phyloP scores from a whole-genome alignment of 2,797 vertebrate genomes.

The Fistularia commersonii region DNA sequence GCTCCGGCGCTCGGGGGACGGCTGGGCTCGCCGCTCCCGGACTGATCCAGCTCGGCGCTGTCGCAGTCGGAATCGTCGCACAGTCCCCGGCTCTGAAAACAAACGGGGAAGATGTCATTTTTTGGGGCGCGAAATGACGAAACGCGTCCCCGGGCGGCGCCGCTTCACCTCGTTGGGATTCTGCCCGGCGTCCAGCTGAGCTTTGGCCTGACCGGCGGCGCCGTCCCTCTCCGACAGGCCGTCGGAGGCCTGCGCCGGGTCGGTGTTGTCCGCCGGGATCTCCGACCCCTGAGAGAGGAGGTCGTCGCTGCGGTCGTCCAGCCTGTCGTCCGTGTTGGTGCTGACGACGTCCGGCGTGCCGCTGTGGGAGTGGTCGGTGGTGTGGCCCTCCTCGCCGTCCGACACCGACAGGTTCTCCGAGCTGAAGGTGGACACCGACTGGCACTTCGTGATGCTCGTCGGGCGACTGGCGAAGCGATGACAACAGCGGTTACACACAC shows the following conservation, averaged over 20 bases:
- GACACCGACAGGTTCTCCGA: conserved; percentile 90
- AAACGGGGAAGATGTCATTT: conserved; percentile 1
- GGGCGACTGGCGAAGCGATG: conserved; percentile 72
- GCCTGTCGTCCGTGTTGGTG: conserved; percentile 92
- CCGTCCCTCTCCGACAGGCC: conserved; percentile 83
- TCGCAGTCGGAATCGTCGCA: conserved; percentile 92
- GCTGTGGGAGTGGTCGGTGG: conserved; percentile 91
- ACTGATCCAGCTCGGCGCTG: conserved; percentile 88
- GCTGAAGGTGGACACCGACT: conserved; percentile 93
- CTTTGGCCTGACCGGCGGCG: conserved; percentile 75
- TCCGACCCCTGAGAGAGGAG: conserved; percentile 91
- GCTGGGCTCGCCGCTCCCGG: conserved; percentile 84
- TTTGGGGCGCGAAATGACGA: conserved; percentile 14
- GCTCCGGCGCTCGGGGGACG: conserved; percentile 81
- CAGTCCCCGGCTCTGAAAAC: conserved; percentile 64
- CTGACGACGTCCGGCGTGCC: conserved; percentile 93
- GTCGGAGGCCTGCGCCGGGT: conserved; percentile 70
- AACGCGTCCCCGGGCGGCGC: conserved; percentile 11
- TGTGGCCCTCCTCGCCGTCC: conserved; percentile 92
- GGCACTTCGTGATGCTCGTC: conserved; percentile 87
- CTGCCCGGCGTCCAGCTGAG: conserved; percentile 78
- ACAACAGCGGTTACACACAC: conserved; percentile 57
- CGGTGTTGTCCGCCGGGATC: conserved; percentile 83
- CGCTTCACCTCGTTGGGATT: conserved; percentile 69
- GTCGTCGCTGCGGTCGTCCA: conserved; percentile 89